These are phyloP conservation scores for Diaperis boleti DNA, from an alignment of 2,888 invertebrate genomes.

Conservation along the genomic window DNA sequence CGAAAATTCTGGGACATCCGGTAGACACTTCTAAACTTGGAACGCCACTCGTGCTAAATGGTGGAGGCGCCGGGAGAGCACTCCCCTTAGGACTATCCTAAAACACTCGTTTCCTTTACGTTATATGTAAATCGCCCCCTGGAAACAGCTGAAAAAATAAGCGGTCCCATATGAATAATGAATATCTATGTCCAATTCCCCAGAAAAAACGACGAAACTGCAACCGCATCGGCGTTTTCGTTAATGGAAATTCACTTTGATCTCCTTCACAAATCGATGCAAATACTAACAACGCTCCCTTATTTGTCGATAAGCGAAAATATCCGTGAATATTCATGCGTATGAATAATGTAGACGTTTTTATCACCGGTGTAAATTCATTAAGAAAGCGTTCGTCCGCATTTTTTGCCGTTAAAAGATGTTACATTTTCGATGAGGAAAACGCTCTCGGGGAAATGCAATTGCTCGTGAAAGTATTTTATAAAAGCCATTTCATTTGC, in stretches of 20 bases:
- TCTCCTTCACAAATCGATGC: constrained; percentile 15
- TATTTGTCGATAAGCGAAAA: neutral
- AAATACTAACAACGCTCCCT: constrained; percentile 32
- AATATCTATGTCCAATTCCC: neutral
- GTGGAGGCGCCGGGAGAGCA: neutral
- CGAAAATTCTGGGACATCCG: no score
- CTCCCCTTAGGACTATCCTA: neutral
- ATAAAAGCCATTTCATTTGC: constrained; percentile 33
- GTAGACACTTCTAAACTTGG: no score
- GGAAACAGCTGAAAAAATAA: neutral
- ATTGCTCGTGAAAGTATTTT: constrained; percentile 34
- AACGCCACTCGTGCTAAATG: neutral
- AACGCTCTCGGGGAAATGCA: constrained; percentile 23
- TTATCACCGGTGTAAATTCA: constrained; percentile 3
- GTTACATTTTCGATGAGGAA: constrained; percentile 24
- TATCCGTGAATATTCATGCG: neutral
- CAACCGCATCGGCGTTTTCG: constrained; percentile 7
- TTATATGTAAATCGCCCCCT: neutral
- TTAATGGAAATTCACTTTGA: no score
- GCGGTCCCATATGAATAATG: neutral
- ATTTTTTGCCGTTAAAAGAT: constrained; percentile 32
- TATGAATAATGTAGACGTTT: neutral
- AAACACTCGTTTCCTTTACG: neutral
- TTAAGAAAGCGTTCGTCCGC: constrained; percentile 12
- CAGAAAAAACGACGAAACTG: neutral